A percentile compares a stretch with the other conserved stretches of the same genome.
phyloP scores from a whole-genome alignment of 2,797 vertebrate species.

The Vultur gryphus region DNA sequence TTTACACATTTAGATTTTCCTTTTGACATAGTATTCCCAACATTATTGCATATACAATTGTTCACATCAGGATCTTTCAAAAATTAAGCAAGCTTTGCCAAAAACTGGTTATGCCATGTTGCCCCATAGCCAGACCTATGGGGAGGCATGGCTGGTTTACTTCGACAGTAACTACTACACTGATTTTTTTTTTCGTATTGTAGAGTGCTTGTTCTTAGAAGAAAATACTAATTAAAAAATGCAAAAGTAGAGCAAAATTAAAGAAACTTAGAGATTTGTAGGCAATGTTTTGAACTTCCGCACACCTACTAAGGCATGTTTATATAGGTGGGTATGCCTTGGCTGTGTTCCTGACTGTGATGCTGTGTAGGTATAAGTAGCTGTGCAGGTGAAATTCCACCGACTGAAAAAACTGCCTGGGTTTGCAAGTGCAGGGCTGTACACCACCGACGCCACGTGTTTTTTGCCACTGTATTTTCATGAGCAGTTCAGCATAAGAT shows the following conservation, averaged over 20 bases:
- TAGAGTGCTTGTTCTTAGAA: neutral
- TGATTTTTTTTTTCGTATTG: neutral
- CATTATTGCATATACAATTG: neutral
- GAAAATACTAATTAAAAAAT: neutral
- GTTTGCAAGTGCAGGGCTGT: neutral
- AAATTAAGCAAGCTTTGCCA: neutral
- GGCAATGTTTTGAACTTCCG: neutral
- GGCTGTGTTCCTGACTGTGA: neutral
- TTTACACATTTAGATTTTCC: neutral
- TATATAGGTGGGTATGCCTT: too few relatives aligned
- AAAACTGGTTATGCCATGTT: neutral
- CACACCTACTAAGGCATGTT: neutral
- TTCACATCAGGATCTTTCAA: neutral
- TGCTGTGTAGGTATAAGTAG: neutral
- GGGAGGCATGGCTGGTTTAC: neutral
- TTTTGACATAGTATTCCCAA: neutral
- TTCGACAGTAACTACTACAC: neutral
- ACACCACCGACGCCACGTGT: rapidly evolving
- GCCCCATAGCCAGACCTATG: neutral
- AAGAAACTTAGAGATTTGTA: neutral
- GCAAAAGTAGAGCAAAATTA: neutral
- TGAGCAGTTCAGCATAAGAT: neutral
- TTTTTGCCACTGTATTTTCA: neutral
- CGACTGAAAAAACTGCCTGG: too few relatives aligned
- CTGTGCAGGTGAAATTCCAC: neutral